phyloP scores from a whole-genome alignment of 2,797 vertebrate species.

The Pseudomugil tenellus region DNA sequence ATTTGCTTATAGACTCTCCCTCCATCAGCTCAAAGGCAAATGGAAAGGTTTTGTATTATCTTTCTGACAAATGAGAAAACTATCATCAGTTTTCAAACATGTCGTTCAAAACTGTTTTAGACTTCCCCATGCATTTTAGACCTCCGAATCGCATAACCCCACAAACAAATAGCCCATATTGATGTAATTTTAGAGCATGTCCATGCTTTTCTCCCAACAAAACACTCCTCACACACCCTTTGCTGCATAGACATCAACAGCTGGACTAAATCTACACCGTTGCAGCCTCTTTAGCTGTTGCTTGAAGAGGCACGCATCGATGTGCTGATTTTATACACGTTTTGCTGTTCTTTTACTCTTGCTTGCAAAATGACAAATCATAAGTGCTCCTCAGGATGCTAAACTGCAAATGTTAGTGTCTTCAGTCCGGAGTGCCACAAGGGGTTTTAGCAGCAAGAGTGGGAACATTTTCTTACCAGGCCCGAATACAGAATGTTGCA shows the following conservation, averaged over 20 bases:
- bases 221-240: neutral
- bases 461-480: slow-evolving; percentile 26
- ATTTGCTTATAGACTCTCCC: neutral
- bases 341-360: neutral
- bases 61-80: neutral
- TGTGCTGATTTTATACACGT: neutral
- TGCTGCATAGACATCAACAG: neutral
- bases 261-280: slow-evolving; percentile 3
- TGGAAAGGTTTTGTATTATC: neutral
- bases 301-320: neutral
- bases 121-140: too few species aligned
- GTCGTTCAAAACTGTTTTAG: neutral
- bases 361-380: slow-evolving; percentile 43
- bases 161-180: too few species aligned
- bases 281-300: neutral
- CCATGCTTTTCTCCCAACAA: neutral
- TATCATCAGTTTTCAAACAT: neutral
- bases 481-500: neutral
- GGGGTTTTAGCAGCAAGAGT: slow-evolving; percentile 26
- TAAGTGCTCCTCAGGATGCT: slow-evolving; percentile 26
- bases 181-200: neutral
- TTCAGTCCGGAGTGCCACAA: slow-evolving; percentile 19
- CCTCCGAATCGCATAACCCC: neutral
- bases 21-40: neutral
- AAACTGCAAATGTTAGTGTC: slow-evolving; percentile 16